Base-by-base conservation (phyloP, 2,888 invertebrate genomes). In the Capitulum mitella region DNA sequence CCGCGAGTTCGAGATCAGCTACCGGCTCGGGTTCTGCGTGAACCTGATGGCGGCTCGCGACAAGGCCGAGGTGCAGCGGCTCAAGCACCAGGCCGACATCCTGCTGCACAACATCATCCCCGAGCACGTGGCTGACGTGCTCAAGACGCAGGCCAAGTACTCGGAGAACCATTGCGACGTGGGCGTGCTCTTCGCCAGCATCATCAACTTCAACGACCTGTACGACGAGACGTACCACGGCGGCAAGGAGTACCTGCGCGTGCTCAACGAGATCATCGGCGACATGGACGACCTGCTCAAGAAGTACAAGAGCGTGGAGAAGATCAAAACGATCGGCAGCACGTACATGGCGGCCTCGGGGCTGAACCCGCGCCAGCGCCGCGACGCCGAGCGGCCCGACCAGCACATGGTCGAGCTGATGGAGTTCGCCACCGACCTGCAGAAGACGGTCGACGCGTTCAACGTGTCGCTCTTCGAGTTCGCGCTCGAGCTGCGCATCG, bases 271-370 rank as follows among this genome's bases (percentile, higher is more conserved):
- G 85, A 87, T 98, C 78, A 95, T 97, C 81, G 95, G 93, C 0
- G 98, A 98, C 86, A 97, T 98, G 84, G 98, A 98, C 85, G 97
- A 97, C 84, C 87, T 98, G 77, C 86, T 98, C 12, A 92, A 93
- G 80, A 89, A 92, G 74, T 97, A 93, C 83, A 90, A 91, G 70
- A 92, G 93, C 83, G 94, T 98, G 12, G 97, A 98, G 85, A 98
- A 98, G 87, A 98, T 98, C 82, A 98, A 98, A 86, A 97, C 98
- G 0, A 98, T 98, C 81, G 96, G 95, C 10, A 94, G 95, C 82
- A 96, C 97, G 0, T 97, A 97, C 84, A 98, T 98, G 98, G 98
- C 97, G 1, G 98, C 98, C 0, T 94, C 96, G 80, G 98, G 98
- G 0, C 87, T 98, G 79, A 95, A 98, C 86, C 94, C 95, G 0